Conservation (phyloP, 1,140 invertebrate genomes). For the Heliconius hewitsoni region DNA sequence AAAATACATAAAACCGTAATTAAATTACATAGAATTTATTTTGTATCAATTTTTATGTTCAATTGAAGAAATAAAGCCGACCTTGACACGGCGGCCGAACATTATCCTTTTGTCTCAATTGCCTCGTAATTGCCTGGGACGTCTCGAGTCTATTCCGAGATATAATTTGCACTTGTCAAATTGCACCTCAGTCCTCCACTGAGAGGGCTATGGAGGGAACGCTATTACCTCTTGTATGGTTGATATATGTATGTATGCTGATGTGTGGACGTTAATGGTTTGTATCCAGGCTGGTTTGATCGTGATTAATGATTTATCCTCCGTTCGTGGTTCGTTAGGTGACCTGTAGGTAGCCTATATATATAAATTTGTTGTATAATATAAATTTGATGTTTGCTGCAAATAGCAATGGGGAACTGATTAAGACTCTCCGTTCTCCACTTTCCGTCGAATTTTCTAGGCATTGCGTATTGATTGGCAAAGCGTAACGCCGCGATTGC, state of each 20-base stretch:
- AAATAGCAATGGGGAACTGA: too few species aligned
- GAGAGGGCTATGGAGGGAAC: conserved; percentile 42
- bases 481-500: too few species aligned
- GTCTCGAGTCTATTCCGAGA: conserved; percentile 75
- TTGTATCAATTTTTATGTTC: conserved; percentile 70
- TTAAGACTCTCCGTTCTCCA: too few species aligned
- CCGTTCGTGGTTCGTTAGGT: too few species aligned
- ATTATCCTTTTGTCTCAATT: conserved; percentile 81
- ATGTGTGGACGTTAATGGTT: conserved; percentile 1
- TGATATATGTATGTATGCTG: background rate
- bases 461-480: too few species aligned
- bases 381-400: too few species aligned
- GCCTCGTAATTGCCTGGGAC: conserved; percentile 73
- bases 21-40: conserved; percentile 54
- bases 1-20: conserved; percentile 30
- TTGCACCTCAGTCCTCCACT: conserved; percentile 64
- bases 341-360: too few species aligned
- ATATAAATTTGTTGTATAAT: too few species aligned
- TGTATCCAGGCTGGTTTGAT: conserved; percentile 22
- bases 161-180: conserved; percentile 78
- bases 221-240: conserved; percentile 32
- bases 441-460: too few species aligned
- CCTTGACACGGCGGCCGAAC: conserved; percentile 78
- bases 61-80: conserved; percentile 66
- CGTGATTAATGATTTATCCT: background rate